phyloP scores from a whole-genome alignment of 1,140 invertebrate genomes.

The Zophobas morio region DNA sequence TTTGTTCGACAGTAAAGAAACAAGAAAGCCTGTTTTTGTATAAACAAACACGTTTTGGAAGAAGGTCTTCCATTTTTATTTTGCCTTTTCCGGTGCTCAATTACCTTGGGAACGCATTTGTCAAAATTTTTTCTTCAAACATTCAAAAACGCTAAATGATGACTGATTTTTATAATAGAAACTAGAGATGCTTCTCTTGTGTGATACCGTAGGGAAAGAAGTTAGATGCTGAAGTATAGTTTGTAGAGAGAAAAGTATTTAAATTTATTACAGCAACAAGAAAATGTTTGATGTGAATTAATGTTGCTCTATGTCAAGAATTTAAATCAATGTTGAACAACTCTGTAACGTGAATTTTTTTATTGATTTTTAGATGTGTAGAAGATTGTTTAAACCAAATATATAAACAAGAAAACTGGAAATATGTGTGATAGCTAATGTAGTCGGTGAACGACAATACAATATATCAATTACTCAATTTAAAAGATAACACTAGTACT shows the following conservation, averaged over 20 bases:
- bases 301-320: slow-evolving; percentile 43
- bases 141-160: slow-evolving; percentile 28
- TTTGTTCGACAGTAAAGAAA: not conserved
- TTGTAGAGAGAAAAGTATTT: slow-evolving; percentile 28
- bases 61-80: slow-evolving; percentile 19
- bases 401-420: slow-evolving; percentile 25
- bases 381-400: slow-evolving; percentile 26
- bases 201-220: slow-evolving; percentile 46
- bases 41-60: slow-evolving; percentile 7
- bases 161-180: slow-evolving; percentile 54
- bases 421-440: slow-evolving; percentile 52
- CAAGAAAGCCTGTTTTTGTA: slow-evolving; percentile 37
- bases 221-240: slow-evolving; percentile 26
- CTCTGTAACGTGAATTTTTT: slow-evolving; percentile 17
- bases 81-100: slow-evolving; percentile 19
- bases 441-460: slow-evolving; percentile 57
- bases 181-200: slow-evolving; percentile 36
- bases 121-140: slow-evolving; percentile 20
- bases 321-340: slow-evolving; percentile 39
- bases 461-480: slow-evolving; percentile 40
- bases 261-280: slow-evolving; percentile 14
- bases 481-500: slow-evolving; percentile 3
- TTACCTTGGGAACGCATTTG: not conserved
- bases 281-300: slow-evolving; percentile 42
- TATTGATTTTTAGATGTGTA: slow-evolving; percentile 35